These are phyloP conservation scores for Bombyx mandarina DNA, from an alignment of 1,140 invertebrate species.

Conservation along the genomic window DNA sequence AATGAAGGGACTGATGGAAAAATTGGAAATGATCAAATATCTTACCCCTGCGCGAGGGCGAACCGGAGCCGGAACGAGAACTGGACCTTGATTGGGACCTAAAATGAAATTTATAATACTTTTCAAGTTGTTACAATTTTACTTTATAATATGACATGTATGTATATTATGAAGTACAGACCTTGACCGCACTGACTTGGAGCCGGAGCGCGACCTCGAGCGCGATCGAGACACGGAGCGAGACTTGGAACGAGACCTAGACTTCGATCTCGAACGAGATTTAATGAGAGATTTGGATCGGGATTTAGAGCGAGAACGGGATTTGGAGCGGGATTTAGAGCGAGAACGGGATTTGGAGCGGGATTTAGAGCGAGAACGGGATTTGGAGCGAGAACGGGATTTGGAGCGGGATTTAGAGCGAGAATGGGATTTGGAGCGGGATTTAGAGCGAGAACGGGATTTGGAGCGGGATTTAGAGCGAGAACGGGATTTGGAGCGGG, in stretches of 20 bases:
- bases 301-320: conserved; percentile 30
- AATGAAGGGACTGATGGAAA: no score
- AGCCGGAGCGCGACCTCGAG: conserved; percentile 48
- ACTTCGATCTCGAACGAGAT: conserved; percentile 33
- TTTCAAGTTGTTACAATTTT: conserved; percentile 7
- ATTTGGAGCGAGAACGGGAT: conserved; percentile 20
- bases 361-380: conserved; percentile 34
- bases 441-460: conserved; percentile 37
- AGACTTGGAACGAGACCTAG: conserved; percentile 35
- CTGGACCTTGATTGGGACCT: conserved; percentile 48
- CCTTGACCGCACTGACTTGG: conserved; percentile 40
- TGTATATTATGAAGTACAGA: conserved; percentile 18
- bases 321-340: conserved; percentile 41
- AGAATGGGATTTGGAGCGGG: conserved; percentile 23
- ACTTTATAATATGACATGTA: neutral
- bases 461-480: conserved; percentile 43
- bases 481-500: conserved; percentile 49
- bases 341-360: conserved; percentile 55
- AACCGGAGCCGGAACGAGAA: conserved; percentile 34
- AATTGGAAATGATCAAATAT: neutral
- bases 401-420: conserved; percentile 21
- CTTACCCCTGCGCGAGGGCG: conserved; percentile 28
- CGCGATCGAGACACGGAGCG: conserved; percentile 50
- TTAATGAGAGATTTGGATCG: conserved; percentile 52
- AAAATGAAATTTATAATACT: conserved; percentile 33